Evolutionary conservation across 2,113 vertebrate genomes (phyloP), one percentile per base, ranked within the genome.

Genomic region (Merops nubicus): DNA sequence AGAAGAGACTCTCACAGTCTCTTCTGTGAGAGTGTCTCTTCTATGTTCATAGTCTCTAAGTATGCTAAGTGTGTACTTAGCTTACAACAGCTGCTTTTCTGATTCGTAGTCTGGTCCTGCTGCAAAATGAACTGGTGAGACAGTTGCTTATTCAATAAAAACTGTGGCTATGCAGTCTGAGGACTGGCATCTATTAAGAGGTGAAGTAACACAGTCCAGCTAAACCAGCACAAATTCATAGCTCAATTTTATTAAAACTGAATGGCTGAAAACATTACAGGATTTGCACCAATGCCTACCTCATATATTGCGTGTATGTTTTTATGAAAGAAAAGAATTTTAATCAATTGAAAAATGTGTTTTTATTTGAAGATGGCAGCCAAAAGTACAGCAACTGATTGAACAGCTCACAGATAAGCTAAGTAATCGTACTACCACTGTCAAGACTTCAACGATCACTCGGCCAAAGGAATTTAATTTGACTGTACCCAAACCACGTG

Each of bases 381-480:
- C 98, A 15, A 94, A 98, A 95, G 96, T 99, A 29, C 97, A 98
- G 80, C 93, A 93, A 75, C 94, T 99, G 76, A 88, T 99, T 75
- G 88, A 95, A 45, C 95, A 98, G 60, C 98, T 99, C 60, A 94
- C 96, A 79, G 96, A 95, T 15, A 96, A 56, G 94, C 73, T 95
- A 54, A 83, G 60, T 68, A 70, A 69, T 77, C 63, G 18, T 38
- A 50, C 59, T 51, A 63, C 75, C 48, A 34, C 68, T n/a, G 94
- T 96, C 62, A 99, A 98, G 97, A 40, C 79, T 47, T 74, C 85
- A 0, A 98, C 89, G 85, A 96, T 93, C 90, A 99, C 99, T 19
- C 77, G 98, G 90, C 98, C 98, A 42, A 97, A 97, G 94, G 98
- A 99, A 93, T 99, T 99, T 97, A 94, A 95, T 83, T 97, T 99